Base-by-base conservation (phyloP, 1,140 invertebrate species). In the Cherax quadricarinatus region DNA sequence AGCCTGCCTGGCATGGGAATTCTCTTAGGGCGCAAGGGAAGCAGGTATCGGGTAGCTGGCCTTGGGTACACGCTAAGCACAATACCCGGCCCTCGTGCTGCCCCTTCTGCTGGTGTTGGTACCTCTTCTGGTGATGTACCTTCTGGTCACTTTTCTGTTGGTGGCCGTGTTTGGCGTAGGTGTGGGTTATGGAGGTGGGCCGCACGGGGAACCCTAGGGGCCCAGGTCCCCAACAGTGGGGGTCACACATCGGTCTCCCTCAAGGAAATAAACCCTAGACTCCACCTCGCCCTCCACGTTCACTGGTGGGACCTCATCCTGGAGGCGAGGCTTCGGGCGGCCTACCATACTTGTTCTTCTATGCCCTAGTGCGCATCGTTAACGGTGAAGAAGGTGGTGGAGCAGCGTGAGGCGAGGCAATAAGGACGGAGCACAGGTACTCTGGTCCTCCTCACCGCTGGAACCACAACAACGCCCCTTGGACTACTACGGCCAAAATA, bases 181-280 rank as follows among this genome's bases (percentile, higher is more conserved):
- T 24, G 51, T 83, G 18, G 30, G 30, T 41, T 41, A 41, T 48
- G 51, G 75, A 49, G 73, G 86, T 62, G 86, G 86, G 86, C 86
- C 86, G 30, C 78, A 80, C 57, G 51, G 62, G 73, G 78, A 80
- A 88, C 86, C 86, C 86, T 88, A 88, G 78, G 73, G 86, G 86
- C 86, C 75, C 75, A 80, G 30, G 86, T 88, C 86, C 86, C 86
- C 86, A 53, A 73, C 49, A 79, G 78, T 57, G 78, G 86, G 86
- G 86, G 86, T 48, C 86, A 53, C 86, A 88, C 86, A 88, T 88
- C 86, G 86, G 86, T 88, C 86, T 62, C 73, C 86, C 86, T 79
- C 57, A 53, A 88, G 57, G 60, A 51, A 41, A 73, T 53, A 48
- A 70, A 88, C 86, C 14, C 73, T 73, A 80, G 70, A 88, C 49